These are phyloP conservation scores for Lampropteryx suffumata DNA, from an alignment of 2,888 invertebrate species.

Conservation along the genomic window DNA sequence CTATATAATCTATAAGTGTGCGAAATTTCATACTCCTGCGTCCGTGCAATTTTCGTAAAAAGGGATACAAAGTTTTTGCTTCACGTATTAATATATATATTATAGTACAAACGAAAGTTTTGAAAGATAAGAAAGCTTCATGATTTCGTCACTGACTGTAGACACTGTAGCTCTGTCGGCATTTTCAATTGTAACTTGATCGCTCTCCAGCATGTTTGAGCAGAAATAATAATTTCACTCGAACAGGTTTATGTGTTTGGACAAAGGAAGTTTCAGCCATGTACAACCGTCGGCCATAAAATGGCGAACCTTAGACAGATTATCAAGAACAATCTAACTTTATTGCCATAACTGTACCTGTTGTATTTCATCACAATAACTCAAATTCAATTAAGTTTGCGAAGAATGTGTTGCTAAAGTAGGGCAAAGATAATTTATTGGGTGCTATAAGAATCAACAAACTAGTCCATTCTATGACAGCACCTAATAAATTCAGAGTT, in stretches of 20 bases:
- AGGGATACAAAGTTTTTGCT: no score
- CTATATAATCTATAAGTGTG: no score
- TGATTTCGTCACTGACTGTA: slow-evolving; percentile 15
- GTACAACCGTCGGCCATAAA: slow-evolving; percentile 12
- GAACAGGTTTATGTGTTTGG: slow-evolving; percentile 21
- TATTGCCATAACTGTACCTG: slow-evolving; percentile 1
- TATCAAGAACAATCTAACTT: slow-evolving; percentile 9
- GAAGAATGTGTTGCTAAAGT: background rate
- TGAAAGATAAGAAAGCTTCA: no score
- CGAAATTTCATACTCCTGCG: no score
- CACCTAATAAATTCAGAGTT: no score
- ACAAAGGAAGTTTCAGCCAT: slow-evolving; percentile 16
- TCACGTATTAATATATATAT: no score
- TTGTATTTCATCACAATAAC: background rate
- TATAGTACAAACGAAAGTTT: no score
- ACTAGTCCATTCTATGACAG: no score
- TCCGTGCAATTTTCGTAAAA: no score
- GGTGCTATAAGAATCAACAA: no score
- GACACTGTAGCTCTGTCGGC: slow-evolving; percentile 26
- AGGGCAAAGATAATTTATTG: no score
- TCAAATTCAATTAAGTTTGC: background rate
- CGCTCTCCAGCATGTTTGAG: slow-evolving; percentile 54
- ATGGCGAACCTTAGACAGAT: slow-evolving; percentile 12
- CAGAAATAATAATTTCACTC: slow-evolving; percentile 25
- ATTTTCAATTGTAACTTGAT: slow-evolving; percentile 64